Evolutionary conservation across 2,888 invertebrate genomes (phyloP).

Genomic region (Stramonita haemastoma): DNA sequence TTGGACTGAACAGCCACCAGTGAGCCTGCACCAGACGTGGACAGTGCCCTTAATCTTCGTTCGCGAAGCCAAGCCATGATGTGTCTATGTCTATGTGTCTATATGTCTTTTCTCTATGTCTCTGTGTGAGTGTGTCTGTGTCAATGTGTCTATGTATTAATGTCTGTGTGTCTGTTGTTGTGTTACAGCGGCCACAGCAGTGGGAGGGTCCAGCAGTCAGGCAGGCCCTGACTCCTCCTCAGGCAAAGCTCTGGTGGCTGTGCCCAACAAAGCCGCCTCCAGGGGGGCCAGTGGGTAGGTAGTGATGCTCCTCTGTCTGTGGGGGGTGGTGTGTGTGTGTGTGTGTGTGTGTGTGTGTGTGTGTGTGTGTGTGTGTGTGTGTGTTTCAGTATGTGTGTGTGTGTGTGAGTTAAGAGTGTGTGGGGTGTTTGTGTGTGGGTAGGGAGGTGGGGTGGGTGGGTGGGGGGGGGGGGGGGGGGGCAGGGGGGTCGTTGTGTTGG

Average conservation of each 20-base stretch:
- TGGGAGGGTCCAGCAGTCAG: not conserved
- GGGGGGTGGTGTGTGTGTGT: not conserved
- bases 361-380: not conserved
- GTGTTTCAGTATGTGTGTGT: no score
- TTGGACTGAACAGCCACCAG: no score
- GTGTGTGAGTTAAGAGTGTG: not conserved
- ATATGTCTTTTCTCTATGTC: no score
- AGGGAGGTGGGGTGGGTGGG: not conserved
- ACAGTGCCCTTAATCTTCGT: no score
- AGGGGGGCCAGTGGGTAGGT: constrained; percentile 10
- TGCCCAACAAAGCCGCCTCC: constrained; percentile 51
- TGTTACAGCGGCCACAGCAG: not conserved
- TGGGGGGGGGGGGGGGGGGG: no score
- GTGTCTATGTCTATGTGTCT: no score
- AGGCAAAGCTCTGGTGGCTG: constrained; percentile 59
- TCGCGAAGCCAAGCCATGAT: no score
- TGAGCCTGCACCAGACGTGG: no score
- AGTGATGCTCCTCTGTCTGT: no score
- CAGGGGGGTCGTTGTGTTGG: no score
- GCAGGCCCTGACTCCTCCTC: constrained; percentile 47
- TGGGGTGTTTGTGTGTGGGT: not conserved
- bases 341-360: not conserved
- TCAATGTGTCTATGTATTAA: not conserved
- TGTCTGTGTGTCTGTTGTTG: no score
- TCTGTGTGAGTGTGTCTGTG: not conserved